Conservation (phyloP, 2,113 vertebrate species). For the Calidris pygmaea region DNA sequence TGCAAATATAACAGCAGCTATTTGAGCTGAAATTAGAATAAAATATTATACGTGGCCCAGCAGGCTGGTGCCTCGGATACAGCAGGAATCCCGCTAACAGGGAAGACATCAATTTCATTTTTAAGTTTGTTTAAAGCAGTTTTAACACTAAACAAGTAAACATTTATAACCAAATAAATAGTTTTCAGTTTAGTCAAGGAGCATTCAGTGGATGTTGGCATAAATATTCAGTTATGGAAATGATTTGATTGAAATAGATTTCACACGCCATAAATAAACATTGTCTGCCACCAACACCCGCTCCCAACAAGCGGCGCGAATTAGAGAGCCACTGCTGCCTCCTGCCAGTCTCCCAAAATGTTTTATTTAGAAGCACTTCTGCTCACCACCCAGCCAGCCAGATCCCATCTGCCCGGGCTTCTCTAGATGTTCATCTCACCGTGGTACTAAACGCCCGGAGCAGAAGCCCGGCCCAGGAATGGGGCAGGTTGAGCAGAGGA, state of each 20-base stretch:
- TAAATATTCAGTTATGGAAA: constrained; percentile 82
- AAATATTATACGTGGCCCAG: not conserved
- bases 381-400: not conserved
- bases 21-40: constrained; percentile 22
- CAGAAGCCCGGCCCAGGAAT: fast-evolving
- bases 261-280: constrained; percentile 74
- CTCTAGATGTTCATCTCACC: not conserved
- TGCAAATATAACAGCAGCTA: not conserved
- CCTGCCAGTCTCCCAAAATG: constrained; percentile 41
- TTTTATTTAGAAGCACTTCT: constrained; percentile 56
- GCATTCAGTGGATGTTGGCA: constrained; percentile 63
- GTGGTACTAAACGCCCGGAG: fast-evolving
- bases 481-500: not conserved
- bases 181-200: constrained; percentile 66
- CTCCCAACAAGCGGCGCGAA: constrained; percentile 27
- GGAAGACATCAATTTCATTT: constrained; percentile 30
- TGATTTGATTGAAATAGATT: constrained; percentile 73
- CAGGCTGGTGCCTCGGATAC: not conserved
- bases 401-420: not conserved
- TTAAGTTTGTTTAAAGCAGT: constrained; percentile 69
- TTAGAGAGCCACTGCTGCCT: constrained; percentile 48
- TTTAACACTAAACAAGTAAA: constrained; percentile 70
- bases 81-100: not conserved
- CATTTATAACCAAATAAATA: constrained; percentile 73
- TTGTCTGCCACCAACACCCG: constrained; percentile 56